Evolutionary conservation across 2,888 invertebrate genomes (phyloP), one percentile per base, ranked within the genome.

Genomic region (Trichacis sp.): DNA sequence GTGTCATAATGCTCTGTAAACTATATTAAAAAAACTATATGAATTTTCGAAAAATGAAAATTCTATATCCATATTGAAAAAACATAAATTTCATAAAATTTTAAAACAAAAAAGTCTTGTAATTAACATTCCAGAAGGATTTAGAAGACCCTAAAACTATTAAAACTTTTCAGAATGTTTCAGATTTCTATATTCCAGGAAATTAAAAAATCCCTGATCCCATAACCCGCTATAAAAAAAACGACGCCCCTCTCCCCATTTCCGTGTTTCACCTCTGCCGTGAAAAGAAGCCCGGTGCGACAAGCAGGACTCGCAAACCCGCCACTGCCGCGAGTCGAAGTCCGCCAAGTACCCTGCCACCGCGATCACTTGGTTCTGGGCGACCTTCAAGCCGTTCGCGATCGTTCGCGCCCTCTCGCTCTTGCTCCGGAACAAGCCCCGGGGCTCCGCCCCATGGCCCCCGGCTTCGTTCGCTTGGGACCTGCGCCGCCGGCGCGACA

Each of bases 311-410:
- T 80, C 78, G 78, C 79, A 83, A 79, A 81, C 83, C 75, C 76
- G 85, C 85, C 83, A 86, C 73, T 83, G 88, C 80, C 71, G 87
- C 82, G 77, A 87, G 68, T 78, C 81, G 61, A 81, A 81, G 68
- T 87, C 87, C 50, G 89, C 88, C 76, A 89, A 84, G 82, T 91
- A 89, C 69, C 91, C 90, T 67, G 91, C 90, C 66, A 89, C 88
- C 65, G 91, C 91, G 88, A 92, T 90, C 61, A 91, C 91, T 85
- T 91, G 90, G 54, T 88, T 88, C 85, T 91, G 91, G 70, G 91
- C 91, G 75, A 91, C 85, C 81, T 90, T 90, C 70, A 92, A 86
- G 60, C 91, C 91, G 78, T 89, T 89, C 64, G 90, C 91, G 72
- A 91, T 88, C 78, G 86, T 89, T 81, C 85, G 88, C 82, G 85